phyloP scores from a whole-genome alignment of 2,888 invertebrate species.

The Erpobdella octoculata region DNA sequence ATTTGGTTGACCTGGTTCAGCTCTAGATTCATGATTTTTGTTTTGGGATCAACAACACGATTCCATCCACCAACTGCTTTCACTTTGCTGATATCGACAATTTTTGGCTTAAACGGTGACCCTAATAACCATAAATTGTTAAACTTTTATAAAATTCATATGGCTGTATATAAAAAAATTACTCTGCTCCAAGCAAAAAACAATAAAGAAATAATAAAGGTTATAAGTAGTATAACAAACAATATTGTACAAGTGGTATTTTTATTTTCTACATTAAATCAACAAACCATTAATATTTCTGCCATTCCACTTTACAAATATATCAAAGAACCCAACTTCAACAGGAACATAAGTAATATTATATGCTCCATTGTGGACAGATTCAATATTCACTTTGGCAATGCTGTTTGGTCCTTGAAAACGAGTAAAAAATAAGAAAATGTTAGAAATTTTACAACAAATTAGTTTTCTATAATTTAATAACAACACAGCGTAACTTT shows the following conservation, averaged over 20 bases:
- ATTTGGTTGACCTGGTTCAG: conserved; percentile 57
- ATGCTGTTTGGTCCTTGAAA: conserved; percentile 62
- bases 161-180: background rate
- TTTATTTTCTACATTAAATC: no score
- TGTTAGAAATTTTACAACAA: no score
- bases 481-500: no score
- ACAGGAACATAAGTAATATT: conserved; percentile 80
- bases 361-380: conserved; percentile 62
- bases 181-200: background rate
- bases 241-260: background rate
- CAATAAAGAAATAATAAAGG: background rate
- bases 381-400: conserved; percentile 56
- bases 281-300: conserved; percentile 53
- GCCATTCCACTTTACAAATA: conserved; percentile 66
- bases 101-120: conserved; percentile 73
- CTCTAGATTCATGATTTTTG: conserved; percentile 49
- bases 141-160: no score
- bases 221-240: background rate
- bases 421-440: no score
- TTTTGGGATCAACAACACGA: conserved; percentile 61
- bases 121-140: conserved; percentile 56
- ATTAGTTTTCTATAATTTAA: no score
- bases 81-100: conserved; percentile 67
- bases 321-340: conserved; percentile 81
- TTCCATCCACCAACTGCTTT: conserved; percentile 79